Percentiles rank a stretch among this genome's conserved stretches.
phyloP scores from a whole-genome alignment of 2,888 invertebrate genomes.

The Margaritifera margaritifera region DNA sequence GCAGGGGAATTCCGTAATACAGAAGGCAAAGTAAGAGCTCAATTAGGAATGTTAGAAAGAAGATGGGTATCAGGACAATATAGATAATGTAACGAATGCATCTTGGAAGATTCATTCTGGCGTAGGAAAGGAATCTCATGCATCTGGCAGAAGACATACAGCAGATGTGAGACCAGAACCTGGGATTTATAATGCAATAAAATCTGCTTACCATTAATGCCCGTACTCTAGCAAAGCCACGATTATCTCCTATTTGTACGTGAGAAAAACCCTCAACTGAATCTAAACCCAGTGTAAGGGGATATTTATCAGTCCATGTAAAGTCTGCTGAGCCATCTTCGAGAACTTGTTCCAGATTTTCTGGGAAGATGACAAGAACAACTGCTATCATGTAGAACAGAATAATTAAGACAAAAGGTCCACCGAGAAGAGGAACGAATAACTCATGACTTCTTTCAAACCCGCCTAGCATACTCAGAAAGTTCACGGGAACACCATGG shows the following conservation, averaged over 20 bases:
- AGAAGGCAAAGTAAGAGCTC: slow-evolving; percentile 12
- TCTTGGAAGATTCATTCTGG: no score
- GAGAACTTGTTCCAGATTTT: slow-evolving; percentile 8
- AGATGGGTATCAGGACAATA: slow-evolving; percentile 8
- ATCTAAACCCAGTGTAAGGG: slow-evolving; percentile 10
- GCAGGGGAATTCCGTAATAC: no score
- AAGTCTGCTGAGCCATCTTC: slow-evolving; percentile 5
- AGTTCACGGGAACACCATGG: slow-evolving; percentile 24
- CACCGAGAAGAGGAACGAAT: slow-evolving; percentile 25
- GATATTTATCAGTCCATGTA: neutral
- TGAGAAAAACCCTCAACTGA: slow-evolving; percentile 13
- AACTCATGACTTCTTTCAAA: slow-evolving; percentile 19
- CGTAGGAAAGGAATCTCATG: neutral
- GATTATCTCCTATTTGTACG: neutral
- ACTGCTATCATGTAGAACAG: slow-evolving; percentile 11
- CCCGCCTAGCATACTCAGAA: slow-evolving; percentile 27
- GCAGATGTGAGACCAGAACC: slow-evolving; percentile 12
- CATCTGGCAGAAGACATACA: slow-evolving; percentile 2
- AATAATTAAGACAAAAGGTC: slow-evolving; percentile 20
- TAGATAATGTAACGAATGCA: neutral
- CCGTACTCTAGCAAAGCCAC: slow-evolving; percentile 12
- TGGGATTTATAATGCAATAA: slow-evolving; percentile 12
- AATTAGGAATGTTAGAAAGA: slow-evolving; percentile 6
- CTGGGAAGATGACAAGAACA: slow-evolving; percentile 19
- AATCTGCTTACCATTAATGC: slow-evolving; percentile 6